Conservation (phyloP, 2,113 vertebrate species). For the Rhea pennata region DNA sequence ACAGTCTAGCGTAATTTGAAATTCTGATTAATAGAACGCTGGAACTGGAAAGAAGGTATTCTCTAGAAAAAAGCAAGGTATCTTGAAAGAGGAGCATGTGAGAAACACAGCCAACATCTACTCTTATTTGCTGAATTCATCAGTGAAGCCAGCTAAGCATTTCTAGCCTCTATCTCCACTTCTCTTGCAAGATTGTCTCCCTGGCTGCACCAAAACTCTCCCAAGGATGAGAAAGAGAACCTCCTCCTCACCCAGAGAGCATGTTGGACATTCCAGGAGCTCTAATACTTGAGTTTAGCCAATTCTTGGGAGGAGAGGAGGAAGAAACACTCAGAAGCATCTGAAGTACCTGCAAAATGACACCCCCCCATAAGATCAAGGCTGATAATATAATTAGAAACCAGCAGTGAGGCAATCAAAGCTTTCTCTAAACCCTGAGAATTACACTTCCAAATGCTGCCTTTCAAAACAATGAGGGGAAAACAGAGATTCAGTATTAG, state of each 20-base stretch:
- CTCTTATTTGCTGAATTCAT: not conserved
- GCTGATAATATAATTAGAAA: not conserved
- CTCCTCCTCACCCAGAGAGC: not conserved
- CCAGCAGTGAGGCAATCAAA: not conserved
- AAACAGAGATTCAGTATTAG: not conserved
- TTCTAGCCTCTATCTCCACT: not conserved
- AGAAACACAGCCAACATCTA: not conserved
- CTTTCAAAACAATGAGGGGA: not conserved
- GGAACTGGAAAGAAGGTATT: not conserved
- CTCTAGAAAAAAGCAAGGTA: not conserved
- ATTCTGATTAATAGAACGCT: not conserved
- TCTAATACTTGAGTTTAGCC: not conserved
- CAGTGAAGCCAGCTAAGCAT: not conserved
- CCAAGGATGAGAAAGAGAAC: not conserved
- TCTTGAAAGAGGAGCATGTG: not conserved
- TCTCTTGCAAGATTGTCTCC: not conserved
- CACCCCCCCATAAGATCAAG: not conserved
- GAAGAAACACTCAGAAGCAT: not conserved
- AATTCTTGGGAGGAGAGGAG: not conserved
- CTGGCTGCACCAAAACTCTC: not conserved
- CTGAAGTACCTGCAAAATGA: not conserved
- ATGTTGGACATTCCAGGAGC: not conserved
- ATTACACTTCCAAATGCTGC: not conserved
- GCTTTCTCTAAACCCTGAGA: not conserved
- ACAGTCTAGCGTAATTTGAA: not conserved